phyloP scores from a whole-genome alignment of 1,140 invertebrate genomes.

The Intoshia linei region DNA sequence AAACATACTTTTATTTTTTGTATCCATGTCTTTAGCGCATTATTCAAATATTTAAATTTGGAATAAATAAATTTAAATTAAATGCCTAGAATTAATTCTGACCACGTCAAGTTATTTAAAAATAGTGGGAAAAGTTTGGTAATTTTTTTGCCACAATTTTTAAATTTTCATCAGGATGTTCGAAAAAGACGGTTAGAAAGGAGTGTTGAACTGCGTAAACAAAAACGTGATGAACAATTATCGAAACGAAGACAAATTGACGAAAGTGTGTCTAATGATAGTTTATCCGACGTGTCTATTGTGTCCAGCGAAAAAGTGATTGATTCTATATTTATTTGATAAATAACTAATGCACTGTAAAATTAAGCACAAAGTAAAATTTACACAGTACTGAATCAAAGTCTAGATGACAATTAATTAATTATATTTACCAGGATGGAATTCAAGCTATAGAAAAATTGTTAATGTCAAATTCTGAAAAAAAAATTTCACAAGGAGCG shows the following conservation, averaged over 20 bases:
- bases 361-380: background rate
- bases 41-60: too few relatives aligned
- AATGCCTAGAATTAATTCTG: too few relatives aligned
- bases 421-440: background rate
- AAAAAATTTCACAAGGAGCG: background rate
- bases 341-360: constrained; percentile 4
- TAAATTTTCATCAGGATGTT: constrained; percentile 26
- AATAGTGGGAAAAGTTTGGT: too few relatives aligned
- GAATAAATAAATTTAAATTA: too few relatives aligned
- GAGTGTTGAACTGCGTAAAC: constrained; percentile 68
- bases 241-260: constrained; percentile 63
- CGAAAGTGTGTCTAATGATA: too few relatives aligned
- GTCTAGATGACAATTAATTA: background rate
- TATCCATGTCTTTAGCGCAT: too few relatives aligned
- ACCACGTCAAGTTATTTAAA: too few relatives aligned
- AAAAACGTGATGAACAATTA: constrained; percentile 72
- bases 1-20: too few relatives aligned
- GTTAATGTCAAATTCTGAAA: background rate
- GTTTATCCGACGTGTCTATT: too few relatives aligned
- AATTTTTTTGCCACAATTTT: too few relatives aligned
- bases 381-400: background rate
- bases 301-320: constrained; percentile 9
- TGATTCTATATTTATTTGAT: constrained; percentile 14
- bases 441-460: too few relatives aligned
- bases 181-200: constrained; percentile 66